These are phyloP conservation scores for Synodontis membranacea DNA, from an alignment of 2,113 vertebrate species.

Conservation along the genomic window DNA sequence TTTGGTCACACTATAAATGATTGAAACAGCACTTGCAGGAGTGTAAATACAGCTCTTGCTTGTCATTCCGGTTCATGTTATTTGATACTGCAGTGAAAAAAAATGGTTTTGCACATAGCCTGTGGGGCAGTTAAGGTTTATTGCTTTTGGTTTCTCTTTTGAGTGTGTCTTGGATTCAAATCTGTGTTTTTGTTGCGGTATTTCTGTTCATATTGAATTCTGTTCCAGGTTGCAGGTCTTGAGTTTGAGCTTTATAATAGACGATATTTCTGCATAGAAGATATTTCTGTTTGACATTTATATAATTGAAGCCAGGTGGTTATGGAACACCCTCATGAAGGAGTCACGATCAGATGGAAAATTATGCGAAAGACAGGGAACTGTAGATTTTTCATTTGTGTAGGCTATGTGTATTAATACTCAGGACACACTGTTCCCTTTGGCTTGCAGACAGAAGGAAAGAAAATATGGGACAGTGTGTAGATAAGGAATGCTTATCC, in stretches of 20 bases:
- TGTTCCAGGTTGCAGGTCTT: not conserved
- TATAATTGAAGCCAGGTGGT: not conserved
- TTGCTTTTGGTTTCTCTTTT: conserved; percentile 3
- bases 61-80: not conserved
- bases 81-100: not conserved
- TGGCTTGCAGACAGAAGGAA: not conserved
- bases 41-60: not conserved
- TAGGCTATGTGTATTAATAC: no score
- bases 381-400: not conserved
- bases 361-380: not conserved
- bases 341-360: not conserved
- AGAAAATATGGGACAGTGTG: not conserved
- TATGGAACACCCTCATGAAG: not conserved
- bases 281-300: conserved; percentile 6
- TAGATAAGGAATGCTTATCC: not conserved
- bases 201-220: not conserved
- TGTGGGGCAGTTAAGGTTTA: not conserved
- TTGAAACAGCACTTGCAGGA: not conserved
- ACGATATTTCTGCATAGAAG: not conserved
- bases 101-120: not conserved
- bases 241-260: not conserved
- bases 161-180: conserved; percentile 1
- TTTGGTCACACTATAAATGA: not conserved
- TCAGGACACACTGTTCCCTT: not conserved
- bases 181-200: not conserved